Base-by-base conservation (phyloP, 2,113 vertebrate genomes). In the Sapajus apella region DNA sequence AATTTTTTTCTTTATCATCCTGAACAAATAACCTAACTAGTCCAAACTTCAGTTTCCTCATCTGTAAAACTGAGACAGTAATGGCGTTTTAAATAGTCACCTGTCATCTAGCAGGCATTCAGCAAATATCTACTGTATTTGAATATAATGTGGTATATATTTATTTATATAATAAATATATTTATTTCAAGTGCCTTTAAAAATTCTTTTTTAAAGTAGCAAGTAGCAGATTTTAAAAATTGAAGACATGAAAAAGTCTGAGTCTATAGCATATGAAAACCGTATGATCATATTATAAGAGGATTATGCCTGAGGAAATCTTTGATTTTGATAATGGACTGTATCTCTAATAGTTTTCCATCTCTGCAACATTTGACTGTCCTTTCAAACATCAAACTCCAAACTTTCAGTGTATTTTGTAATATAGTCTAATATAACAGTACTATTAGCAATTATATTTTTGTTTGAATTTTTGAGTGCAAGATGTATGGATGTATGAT, bases 1-100 rank as follows among this genome's bases (percentile, higher is more conserved):
- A 88, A 75, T 87, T 95, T 76, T 96, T 83, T 16, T 68, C 20
- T 92, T 94, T n/a, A 75, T 80, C 45, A 45, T 82, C 30, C 76
- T 89, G 64, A 75, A 43, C 23, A 90, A 72, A 13, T 87, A 21
- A 47, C 3, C 61, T 91, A 81, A 94, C 2, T 23, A 80, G 23
- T 73, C 52, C 80, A 90, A 73, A 32, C 83, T 37, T 73, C 32
- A 56, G 16, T 85, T 95, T 94, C 21, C 25, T 95, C 16, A 92
- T 61, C 40, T 94, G 37, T 40, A 92, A 89, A 96, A 83, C 83
- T 6, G 35, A 2, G 0, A 27, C 35, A 84, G 16, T 20, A 79
- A 79, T 72, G 30, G 20, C 21, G 87, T 75, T 72, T 87, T 32
- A 72, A 72, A 45, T 1, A 82, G 23, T 83, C 11, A 52, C 58